phyloP scores from a whole-genome alignment of 2,113 vertebrate species.

The Gasterosteus nipponicus region DNA sequence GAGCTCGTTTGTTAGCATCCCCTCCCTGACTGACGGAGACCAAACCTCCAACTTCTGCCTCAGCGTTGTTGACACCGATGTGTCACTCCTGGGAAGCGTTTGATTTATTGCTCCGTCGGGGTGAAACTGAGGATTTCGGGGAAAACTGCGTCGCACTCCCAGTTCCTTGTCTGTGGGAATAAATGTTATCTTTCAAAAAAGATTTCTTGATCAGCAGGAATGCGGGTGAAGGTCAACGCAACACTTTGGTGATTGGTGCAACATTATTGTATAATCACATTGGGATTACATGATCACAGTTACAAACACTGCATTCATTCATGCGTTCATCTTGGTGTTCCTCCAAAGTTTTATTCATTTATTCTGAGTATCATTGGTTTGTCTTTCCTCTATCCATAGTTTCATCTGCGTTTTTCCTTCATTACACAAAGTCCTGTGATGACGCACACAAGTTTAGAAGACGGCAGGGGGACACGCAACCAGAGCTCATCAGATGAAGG shows the following conservation, averaged over 20 bases:
- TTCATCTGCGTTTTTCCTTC: background rate
- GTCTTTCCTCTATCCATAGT: background rate
- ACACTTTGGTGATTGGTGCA: too few species aligned
- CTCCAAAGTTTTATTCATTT: background rate
- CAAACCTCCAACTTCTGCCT: background rate
- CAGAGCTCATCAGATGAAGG: conserved; percentile 20
- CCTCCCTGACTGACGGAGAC: background rate
- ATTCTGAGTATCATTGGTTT: background rate
- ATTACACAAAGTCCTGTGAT: background rate
- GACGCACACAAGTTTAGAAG: background rate
- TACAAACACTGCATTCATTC: too few species aligned
- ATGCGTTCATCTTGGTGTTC: too few species aligned
- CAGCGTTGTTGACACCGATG: background rate
- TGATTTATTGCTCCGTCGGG: conserved; percentile 18
- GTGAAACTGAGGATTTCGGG: conserved; percentile 13
- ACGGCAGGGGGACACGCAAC: conserved; percentile 20
- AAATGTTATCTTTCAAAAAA: background rate
- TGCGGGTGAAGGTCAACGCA: too few species aligned
- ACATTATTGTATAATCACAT: too few species aligned
- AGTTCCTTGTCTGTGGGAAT: conserved; percentile 47
- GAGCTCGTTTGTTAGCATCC: background rate
- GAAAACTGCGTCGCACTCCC: conserved; percentile 13
- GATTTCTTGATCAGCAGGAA: too few species aligned
- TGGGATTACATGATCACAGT: background rate
- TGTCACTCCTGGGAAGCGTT: background rate